phyloP scores from a whole-genome alignment of 2,888 invertebrate species.

The Toxonevra muliebris region DNA sequence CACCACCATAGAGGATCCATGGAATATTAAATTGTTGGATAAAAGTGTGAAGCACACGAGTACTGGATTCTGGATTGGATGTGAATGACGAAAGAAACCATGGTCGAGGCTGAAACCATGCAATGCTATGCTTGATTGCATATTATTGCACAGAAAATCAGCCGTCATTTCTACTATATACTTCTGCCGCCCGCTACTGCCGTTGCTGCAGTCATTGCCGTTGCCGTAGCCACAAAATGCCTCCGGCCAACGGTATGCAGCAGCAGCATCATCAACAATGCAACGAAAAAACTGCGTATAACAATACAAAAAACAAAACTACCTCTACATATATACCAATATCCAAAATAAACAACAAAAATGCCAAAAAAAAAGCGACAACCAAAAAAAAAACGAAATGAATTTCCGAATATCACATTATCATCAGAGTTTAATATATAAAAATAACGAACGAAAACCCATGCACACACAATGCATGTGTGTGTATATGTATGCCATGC shows the following conservation, averaged over 20 bases:
- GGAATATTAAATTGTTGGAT: slow-evolving; percentile 26
- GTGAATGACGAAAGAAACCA: neutral
- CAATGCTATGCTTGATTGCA: slow-evolving; percentile 34
- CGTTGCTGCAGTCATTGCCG: too few species aligned
- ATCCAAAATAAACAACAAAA: neutral
- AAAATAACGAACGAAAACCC: slow-evolving; percentile 24
- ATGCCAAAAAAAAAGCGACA: neutral
- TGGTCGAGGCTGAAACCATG: neutral
- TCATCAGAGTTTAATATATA: slow-evolving; percentile 42
- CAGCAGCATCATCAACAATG: slow-evolving; percentile 9
- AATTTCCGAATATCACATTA: slow-evolving; percentile 46
- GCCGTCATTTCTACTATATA: slow-evolving; percentile 34
- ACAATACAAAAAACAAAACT: slow-evolving; percentile 13
- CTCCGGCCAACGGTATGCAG: neutral
- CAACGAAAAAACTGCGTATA: slow-evolving; percentile 6
- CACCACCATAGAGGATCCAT: slow-evolving; percentile 20
- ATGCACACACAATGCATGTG: neutral
- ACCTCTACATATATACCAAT: slow-evolving; percentile 13
- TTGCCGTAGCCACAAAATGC: too few species aligned
- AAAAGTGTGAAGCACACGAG: slow-evolving; percentile 20
- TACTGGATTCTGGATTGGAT: neutral
- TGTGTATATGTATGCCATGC: too few species aligned
- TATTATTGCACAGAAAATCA: slow-evolving; percentile 38
- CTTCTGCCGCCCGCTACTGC: slow-evolving; percentile 13
- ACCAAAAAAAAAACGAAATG: slow-evolving; percentile 37